Base-by-base conservation (phyloP, 2,113 vertebrate genomes). In the Manacus vitellinus region DNA sequence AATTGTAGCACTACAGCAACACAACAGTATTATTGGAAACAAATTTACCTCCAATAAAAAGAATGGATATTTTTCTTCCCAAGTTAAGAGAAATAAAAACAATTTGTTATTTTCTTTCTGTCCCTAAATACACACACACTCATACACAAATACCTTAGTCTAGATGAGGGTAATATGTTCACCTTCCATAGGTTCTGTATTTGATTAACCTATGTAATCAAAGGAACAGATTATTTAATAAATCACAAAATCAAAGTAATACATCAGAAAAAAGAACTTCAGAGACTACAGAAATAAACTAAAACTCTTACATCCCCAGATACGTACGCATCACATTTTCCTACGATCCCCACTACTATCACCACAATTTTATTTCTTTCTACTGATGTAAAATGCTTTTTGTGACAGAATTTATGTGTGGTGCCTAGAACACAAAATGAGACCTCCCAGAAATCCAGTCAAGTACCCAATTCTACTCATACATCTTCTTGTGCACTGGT, bases 171-270 rank as follows among this genome's bases (percentile, higher is more conserved):
- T 10, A 20, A 67, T 54, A 78, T 30, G 13, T 85, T 92, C 4
- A n/a, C 46, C 31, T 80, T 83, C 49, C 43, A 63, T 78, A 91
- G 35, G 10, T 87, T 74, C 30, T 67, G 11, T 83, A 33, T 91
- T 76, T 78, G 71, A 94, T 95, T 76, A 91, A 37, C 12, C 10
- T 65, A 20, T 55, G 15, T 63, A 63, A 70, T 65, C 43, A 85
- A 23, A 70, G 88, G 43, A 91, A 92, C 90, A 24, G 11, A 79
- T 66, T 77, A 73, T 30, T 96, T 82, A 93, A 97, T 82, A 94
- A 93, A 75, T 35, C 18, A 88, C 84, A 79, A 90, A 96, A 92
- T 5, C 27, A 59, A 89, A 81, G 43, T 47, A 65, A 47, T 65
- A 41, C 14, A 81, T 73, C 51, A 67, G 46, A 33, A 94, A 83